phyloP scores from a whole-genome alignment of 2,888 invertebrate species.

The Thera britannica region DNA sequence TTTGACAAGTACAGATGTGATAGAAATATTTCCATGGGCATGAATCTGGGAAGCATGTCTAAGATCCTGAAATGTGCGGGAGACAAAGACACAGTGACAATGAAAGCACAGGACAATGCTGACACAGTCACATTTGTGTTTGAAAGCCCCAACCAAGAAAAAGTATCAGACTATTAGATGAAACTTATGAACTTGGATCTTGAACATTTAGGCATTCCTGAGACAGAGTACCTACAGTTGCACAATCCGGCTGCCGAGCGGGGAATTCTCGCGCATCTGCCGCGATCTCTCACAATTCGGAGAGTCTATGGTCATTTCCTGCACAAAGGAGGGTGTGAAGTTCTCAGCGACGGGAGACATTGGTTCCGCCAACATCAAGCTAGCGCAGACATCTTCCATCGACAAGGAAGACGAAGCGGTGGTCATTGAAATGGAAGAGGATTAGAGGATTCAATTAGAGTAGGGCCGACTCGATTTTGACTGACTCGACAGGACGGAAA shows the following conservation, averaged over 20 bases:
- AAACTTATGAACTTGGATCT: slow-evolving; percentile 99
- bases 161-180: slow-evolving; percentile 99
- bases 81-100: slow-evolving; percentile 98
- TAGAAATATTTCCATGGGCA: slow-evolving; percentile 98
- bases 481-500: too few relatives aligned
- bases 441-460: too few relatives aligned
- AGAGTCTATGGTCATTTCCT: slow-evolving; percentile 98
- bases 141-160: slow-evolving; percentile 97
- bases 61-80: slow-evolving; percentile 99
- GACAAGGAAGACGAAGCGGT: slow-evolving; percentile 98
- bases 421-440: slow-evolving; percentile 98
- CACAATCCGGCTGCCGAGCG: slow-evolving; percentile 97
- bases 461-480: too few relatives aligned
- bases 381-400: slow-evolving; percentile 95
- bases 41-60: slow-evolving; percentile 97
- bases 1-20: slow-evolving; percentile 99
- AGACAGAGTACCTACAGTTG: slow-evolving; percentile 99
- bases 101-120: slow-evolving; percentile 98
- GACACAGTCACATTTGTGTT: slow-evolving; percentile 98
- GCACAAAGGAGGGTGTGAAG: slow-evolving; percentile 98
- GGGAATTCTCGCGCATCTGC: slow-evolving; percentile 98
- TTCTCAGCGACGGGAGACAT: slow-evolving; percentile 98
- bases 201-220: slow-evolving; percentile 94
- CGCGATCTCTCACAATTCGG: slow-evolving; percentile 98
- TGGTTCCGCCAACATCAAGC: slow-evolving; percentile 95